Percentiles rank a stretch among this genome's conserved stretches.
Conservation (phyloP, 2,113 vertebrate genomes). For the Rhinopomastus cyanomelas region DNA sequence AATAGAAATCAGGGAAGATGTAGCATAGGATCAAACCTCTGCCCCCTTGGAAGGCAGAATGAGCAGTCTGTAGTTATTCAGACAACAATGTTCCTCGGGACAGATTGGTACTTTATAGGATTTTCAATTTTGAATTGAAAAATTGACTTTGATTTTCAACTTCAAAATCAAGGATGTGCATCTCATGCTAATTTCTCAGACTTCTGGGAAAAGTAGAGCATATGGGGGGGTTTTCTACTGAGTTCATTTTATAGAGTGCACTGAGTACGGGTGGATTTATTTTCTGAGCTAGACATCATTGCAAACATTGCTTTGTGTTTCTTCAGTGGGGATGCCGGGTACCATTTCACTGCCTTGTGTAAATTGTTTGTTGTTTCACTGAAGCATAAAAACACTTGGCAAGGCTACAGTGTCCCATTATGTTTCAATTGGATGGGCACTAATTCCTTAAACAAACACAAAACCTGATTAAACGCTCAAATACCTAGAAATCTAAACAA, state of each 20-base stretch:
- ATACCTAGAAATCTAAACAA: slow-evolving; percentile 39
- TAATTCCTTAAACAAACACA: slow-evolving; percentile 55
- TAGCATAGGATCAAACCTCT: not conserved
- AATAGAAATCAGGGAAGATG: not conserved
- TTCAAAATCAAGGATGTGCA: not conserved
- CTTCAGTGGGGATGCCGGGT: not conserved
- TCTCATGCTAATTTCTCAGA: not conserved
- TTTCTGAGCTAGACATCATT: not conserved
- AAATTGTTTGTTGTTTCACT: slow-evolving; percentile 56
- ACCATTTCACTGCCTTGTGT: slow-evolving; percentile 20
- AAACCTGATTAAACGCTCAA: slow-evolving; percentile 44
- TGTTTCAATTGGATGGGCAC: slow-evolving; percentile 43
- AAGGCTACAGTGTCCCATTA: slow-evolving; percentile 19
- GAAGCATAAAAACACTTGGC: slow-evolving; percentile 62
- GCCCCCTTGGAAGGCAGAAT: not conserved
- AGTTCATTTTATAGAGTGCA: slow-evolving; percentile 29
- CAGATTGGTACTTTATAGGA: not conserved
- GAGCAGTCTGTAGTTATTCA: not conserved
- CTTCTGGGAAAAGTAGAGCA: not conserved
- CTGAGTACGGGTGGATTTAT: slow-evolving; percentile 20
- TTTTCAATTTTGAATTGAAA: not conserved
- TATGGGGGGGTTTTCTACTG: not conserved
- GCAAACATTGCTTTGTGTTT: slow-evolving; percentile 36
- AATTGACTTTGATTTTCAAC: no score
- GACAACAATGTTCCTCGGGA: not conserved